These are phyloP conservation scores for Hypanus sabinus DNA, from an alignment of 2,113 vertebrate species.

Conservation along the genomic window DNA sequence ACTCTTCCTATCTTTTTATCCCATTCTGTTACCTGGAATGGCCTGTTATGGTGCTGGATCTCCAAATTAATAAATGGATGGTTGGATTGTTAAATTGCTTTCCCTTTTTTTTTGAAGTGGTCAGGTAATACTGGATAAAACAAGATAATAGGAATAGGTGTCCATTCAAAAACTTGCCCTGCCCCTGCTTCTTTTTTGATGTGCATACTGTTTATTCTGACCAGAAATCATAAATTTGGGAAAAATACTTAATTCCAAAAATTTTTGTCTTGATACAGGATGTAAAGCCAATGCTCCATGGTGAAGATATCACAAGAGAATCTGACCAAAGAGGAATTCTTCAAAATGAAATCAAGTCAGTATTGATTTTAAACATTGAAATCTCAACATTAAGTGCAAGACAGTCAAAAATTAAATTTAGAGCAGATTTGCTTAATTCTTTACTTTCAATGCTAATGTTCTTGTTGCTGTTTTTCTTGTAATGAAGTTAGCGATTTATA, in stretches of 20 bases:
- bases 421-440: background rate
- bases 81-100: no score
- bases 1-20: background rate
- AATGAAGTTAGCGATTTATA: background rate
- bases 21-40: no score
- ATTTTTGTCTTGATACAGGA: background rate
- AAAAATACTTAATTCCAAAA: background rate
- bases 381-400: background rate
- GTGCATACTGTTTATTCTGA: background rate
- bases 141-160: background rate
- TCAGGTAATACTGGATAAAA: background rate
- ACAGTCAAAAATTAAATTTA: background rate
- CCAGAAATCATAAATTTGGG: background rate
- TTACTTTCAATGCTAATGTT: background rate
- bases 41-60: no score
- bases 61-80: no score
- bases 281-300: background rate
- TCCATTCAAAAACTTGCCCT: no score
- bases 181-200: no score
- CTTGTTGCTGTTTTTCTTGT: no score
- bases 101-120: background rate
- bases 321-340: background rate
- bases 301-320: background rate
- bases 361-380: background rate
- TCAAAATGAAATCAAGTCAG: slow-evolving; percentile 30